Conservation (phyloP, 2,888 invertebrate species). For the Hypena proboscidalis region DNA sequence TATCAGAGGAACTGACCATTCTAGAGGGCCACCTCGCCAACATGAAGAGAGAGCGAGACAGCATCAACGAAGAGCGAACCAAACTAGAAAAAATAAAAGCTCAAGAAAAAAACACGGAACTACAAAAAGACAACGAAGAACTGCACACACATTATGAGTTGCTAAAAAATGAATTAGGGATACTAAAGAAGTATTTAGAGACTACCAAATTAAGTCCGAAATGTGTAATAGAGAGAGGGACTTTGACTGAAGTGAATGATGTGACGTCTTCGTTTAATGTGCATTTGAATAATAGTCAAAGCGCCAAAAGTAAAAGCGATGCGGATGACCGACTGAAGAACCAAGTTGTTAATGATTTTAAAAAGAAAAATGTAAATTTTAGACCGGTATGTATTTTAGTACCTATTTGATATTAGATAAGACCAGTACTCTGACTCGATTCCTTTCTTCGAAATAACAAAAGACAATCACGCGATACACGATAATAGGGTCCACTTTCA, state of each 20-base stretch:
- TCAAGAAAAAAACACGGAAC: conserved; percentile 16
- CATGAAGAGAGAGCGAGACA: conserved; percentile 66
- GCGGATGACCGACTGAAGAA: conserved; percentile 47
- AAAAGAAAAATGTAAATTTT: conserved; percentile 75
- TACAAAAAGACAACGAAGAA: conserved; percentile 44
- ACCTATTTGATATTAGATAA: too few relatives aligned
- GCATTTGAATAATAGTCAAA: conserved; percentile 60
- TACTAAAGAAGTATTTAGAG: conserved; percentile 60
- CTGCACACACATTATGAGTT: conserved; percentile 56
- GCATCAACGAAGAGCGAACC: conserved; percentile 57
- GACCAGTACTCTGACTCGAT: too few relatives aligned
- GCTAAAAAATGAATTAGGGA: conserved; percentile 58
- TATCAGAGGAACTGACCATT: conserved; percentile 62
- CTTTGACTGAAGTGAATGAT: conserved; percentile 52
- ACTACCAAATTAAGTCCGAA: conserved; percentile 49
- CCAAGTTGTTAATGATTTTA: conserved; percentile 71
- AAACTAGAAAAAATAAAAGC: conserved; percentile 40
- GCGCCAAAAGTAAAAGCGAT: conserved; percentile 35
- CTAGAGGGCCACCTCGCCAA: conserved; percentile 59
- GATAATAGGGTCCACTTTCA: too few relatives aligned
- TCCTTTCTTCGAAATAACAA: too few relatives aligned
- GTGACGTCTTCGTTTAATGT: conserved; percentile 36
- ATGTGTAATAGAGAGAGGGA: conserved; percentile 58
- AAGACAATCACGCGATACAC: too few relatives aligned
- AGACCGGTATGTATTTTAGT: conserved; percentile 52